Percentiles rank a stretch among this genome's conserved stretches.
These are phyloP conservation scores for Columba janthina DNA, from an alignment of 2,113 vertebrate genomes.

Conservation along the genomic window DNA sequence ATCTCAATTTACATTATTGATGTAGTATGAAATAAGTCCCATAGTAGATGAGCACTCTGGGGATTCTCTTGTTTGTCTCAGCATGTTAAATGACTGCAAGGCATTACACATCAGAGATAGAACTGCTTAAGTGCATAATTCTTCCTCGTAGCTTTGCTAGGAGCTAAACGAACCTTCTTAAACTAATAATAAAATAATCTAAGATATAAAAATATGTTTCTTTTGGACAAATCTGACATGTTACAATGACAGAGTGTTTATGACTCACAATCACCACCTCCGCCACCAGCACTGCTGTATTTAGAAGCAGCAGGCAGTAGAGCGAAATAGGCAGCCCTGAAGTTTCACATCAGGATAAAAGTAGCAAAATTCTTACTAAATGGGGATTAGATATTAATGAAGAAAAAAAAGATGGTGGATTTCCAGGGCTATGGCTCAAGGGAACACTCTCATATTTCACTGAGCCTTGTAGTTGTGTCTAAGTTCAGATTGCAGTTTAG, in stretches of 20 bases:
- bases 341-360: conserved; percentile 75
- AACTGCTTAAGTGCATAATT: conserved; percentile 50
- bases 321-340: conserved; percentile 66
- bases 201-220: conserved; percentile 73
- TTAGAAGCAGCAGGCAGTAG: conserved; percentile 72
- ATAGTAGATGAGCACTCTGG: conserved; percentile 77
- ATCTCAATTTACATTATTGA: conserved; percentile 82
- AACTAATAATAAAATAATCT: conserved; percentile 77
- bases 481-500: conserved; percentile 73
- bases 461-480: conserved; percentile 58
- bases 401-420: conserved; percentile 71
- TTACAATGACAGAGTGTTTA: conserved; percentile 72
- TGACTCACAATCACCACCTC: conserved; percentile 70
- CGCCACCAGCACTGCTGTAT: conserved; percentile 65
- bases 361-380: conserved; percentile 69
- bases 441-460: conserved; percentile 62
- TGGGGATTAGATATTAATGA: conserved; percentile 65
- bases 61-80: conserved; percentile 77
- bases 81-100: conserved; percentile 72
- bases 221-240: conserved; percentile 70
- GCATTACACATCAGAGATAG: conserved; percentile 65
- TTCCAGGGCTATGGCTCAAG: conserved; percentile 67
- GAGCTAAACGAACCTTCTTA: conserved; percentile 72
- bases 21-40: conserved; percentile 77
- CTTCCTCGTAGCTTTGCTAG: conserved; percentile 64